These are phyloP conservation scores for Ceyx melanurus DNA, from an alignment of 2,113 vertebrate genomes.

Conservation along the genomic window DNA sequence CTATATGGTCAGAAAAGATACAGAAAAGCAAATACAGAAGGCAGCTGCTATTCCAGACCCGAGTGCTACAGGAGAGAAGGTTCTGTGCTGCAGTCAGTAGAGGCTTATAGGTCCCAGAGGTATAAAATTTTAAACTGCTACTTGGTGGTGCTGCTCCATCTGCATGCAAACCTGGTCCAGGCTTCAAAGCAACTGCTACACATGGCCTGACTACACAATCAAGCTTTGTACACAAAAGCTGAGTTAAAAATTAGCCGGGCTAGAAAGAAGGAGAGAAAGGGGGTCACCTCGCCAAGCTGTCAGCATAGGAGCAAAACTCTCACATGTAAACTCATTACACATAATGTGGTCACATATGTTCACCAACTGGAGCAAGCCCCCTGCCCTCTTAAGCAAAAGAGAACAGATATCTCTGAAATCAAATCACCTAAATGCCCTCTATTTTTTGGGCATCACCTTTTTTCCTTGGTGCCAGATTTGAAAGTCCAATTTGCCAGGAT, in stretches of 20 bases:
- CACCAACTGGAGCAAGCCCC: not conserved
- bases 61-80: not conserved
- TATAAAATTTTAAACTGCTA: not conserved
- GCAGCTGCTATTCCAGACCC: not conserved
- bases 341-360: not conserved
- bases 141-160: not conserved
- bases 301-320: not conserved
- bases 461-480: conserved; percentile 29
- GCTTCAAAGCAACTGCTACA: conserved; percentile 28
- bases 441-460: conserved; percentile 33
- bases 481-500: conserved; percentile 74
- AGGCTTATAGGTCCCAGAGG: not conserved
- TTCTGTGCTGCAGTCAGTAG: not conserved
- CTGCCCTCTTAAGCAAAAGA: not conserved
- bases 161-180: not conserved
- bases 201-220: not conserved
- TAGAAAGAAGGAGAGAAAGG: not conserved
- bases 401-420: conserved; percentile 30
- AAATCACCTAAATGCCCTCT: conserved; percentile 19
- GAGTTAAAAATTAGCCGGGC: conserved; percentile 4
- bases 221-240: not conserved
- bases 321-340: not conserved
- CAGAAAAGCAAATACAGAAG: not conserved
- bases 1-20: not conserved
- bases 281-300: conserved; percentile 37